A percentile compares a stretch with the other conserved stretches of the same genome.
Conservation (phyloP, 1,140 invertebrate genomes). For the Calephelis nemesis region DNA sequence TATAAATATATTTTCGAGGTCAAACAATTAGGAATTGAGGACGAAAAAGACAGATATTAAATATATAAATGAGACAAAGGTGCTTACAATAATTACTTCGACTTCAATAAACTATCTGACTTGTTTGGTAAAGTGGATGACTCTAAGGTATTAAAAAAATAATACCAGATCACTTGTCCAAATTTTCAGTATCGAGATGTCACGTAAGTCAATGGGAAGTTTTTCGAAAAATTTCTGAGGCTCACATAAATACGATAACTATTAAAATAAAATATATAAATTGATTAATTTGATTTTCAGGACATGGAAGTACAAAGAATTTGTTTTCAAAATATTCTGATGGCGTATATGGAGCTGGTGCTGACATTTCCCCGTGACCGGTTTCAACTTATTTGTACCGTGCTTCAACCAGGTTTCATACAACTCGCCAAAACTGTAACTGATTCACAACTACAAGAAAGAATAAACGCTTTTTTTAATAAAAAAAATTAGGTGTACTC, state of each 20-base stretch:
- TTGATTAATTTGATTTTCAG: conserved; percentile 48
- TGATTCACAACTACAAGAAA: conserved; percentile 71
- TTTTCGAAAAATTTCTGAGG: no score
- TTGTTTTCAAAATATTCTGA: conserved; percentile 80
- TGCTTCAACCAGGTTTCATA: conserved; percentile 78
- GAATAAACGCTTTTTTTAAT: conserved; percentile 75
- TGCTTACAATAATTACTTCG: conserved; percentile 65
- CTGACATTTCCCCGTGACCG: conserved; percentile 78
- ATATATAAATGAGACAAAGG: no score
- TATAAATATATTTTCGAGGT: no score
- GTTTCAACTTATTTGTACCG: conserved; percentile 75
- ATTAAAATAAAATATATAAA: no score
- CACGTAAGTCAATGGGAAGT: no score
- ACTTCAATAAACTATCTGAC: conserved; percentile 62
- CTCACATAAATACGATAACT: no score
- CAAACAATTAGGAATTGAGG: no score
- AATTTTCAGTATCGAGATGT: conserved; percentile 45
- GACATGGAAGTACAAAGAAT: conserved; percentile 80
- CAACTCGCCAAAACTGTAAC: conserved; percentile 78
- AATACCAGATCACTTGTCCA: conserved; percentile 68
- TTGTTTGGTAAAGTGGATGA: conserved; percentile 62
- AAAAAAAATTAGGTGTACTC: conserved; percentile 66
- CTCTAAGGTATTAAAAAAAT: conserved; percentile 67
- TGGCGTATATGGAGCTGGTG: conserved; percentile 81
- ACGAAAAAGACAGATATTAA: no score